These are phyloP conservation scores for Suncus etruscus DNA, from an alignment of 2,113 vertebrate genomes.

Conservation along the genomic window DNA sequence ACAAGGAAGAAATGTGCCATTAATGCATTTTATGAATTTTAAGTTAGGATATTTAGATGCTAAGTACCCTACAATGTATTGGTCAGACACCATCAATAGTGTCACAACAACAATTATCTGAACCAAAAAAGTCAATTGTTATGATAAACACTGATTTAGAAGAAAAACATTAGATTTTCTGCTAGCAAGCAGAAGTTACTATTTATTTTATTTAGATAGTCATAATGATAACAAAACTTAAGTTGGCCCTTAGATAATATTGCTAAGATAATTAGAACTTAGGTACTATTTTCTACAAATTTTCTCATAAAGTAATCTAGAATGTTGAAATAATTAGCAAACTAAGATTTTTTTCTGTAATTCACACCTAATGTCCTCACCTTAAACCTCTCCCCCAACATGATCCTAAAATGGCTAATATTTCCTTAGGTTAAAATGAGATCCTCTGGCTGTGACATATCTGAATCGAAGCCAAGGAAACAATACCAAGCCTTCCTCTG, in stretches of 20 bases:
- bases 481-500: slow-evolving; percentile 77
- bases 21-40: no score
- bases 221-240: slow-evolving; percentile 5
- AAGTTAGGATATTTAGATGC: not conserved
- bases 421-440: slow-evolving; percentile 59
- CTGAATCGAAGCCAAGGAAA: slow-evolving; percentile 79
- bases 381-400: not conserved
- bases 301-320: slow-evolving; percentile 37
- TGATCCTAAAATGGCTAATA: slow-evolving; percentile 30
- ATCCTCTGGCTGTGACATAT: slow-evolving; percentile 65
- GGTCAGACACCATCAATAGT: not conserved
- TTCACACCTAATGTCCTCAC: not conserved
- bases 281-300: slow-evolving; percentile 36
- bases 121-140: not conserved
- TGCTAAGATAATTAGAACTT: slow-evolving; percentile 51
- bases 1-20: not conserved
- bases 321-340: slow-evolving; percentile 23
- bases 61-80: not conserved
- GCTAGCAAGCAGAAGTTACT: not conserved
- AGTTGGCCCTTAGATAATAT: slow-evolving; percentile 28
- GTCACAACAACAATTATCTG: not conserved
- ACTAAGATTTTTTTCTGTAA: slow-evolving; percentile 42
- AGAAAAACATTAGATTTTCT: slow-evolving; percentile 17
- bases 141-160: slow-evolving; percentile 38
- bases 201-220: not conserved